Conservation (phyloP, 1,140 invertebrate species). For the Helicoverpa armigera region DNA sequence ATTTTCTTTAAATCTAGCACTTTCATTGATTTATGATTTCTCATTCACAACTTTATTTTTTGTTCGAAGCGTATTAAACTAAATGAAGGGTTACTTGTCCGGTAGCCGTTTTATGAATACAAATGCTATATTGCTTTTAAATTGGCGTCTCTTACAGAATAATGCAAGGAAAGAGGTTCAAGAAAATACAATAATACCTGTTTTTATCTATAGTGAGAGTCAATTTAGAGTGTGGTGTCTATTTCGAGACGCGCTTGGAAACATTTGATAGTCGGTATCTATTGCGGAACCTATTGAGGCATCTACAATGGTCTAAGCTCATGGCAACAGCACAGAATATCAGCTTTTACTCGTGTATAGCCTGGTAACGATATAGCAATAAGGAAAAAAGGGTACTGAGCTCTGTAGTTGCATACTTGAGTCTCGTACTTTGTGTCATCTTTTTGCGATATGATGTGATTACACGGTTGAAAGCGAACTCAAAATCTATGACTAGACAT, state of each 20-base stretch:
- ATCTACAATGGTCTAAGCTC: neutral
- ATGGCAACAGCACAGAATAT: neutral
- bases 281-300: neutral
- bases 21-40: no score
- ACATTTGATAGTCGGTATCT: constrained; percentile 6
- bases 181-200: constrained; percentile 1
- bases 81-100: neutral
- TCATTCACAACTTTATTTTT: neutral
- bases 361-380: neutral
- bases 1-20: neutral
- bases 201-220: constrained; percentile 26
- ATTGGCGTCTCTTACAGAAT: neutral
- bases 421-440: neutral
- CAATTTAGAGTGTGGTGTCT: neutral
- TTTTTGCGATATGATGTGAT: neutral
- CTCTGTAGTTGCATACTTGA: neutral
- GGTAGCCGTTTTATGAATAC: neutral
- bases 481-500: constrained; percentile 14
- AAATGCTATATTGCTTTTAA: neutral
- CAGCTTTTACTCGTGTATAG: neutral
- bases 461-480: neutral
- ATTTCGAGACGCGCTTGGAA: constrained; percentile 8
- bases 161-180: neutral
- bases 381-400: neutral
- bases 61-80: neutral